phyloP scores from a whole-genome alignment of 2,888 invertebrate species.

The Actias luna region DNA sequence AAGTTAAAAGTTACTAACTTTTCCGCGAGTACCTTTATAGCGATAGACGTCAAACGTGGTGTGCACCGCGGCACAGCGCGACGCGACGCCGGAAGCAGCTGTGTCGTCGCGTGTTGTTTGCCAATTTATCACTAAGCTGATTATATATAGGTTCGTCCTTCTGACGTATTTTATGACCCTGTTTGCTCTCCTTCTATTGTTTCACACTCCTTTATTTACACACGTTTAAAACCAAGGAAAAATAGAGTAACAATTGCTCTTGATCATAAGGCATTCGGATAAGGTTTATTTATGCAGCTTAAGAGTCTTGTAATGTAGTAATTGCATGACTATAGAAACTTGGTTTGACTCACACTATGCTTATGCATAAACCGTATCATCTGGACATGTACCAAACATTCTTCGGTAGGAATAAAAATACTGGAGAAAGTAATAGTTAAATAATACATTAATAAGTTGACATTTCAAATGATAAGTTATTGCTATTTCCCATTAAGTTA shows the following conservation, averaged over 20 bases:
- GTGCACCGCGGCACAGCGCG: slow-evolving; percentile 3
- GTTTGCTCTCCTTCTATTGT: slow-evolving; percentile 69
- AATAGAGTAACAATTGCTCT: slow-evolving; percentile 28
- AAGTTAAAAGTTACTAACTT: neutral
- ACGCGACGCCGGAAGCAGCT: slow-evolving; percentile 67
- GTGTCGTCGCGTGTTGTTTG: slow-evolving; percentile 78
- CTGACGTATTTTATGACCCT: slow-evolving; percentile 77
- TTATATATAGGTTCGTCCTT: slow-evolving; percentile 77
- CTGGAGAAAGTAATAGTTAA: neutral
- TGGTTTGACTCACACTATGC: neutral
- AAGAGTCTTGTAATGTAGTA: neutral
- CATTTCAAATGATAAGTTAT: neutral
- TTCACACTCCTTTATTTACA: slow-evolving; percentile 68
- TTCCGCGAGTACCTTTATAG: slow-evolving; percentile 13
- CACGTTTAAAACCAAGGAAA: slow-evolving; percentile 58
- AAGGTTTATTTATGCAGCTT: neutral
- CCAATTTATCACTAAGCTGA: slow-evolving; percentile 82
- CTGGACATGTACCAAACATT: neutral
- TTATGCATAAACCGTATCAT: neutral
- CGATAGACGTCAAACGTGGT: slow-evolving; percentile 30
- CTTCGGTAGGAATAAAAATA: neutral
- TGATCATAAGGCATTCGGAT: slow-evolving; percentile 5
- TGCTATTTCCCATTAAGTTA: neutral
- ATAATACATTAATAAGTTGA: neutral
- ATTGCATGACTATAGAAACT: neutral